Evolutionary conservation across 2,113 vertebrate genomes (phyloP).

Genomic region (Silurus asotus): DNA sequence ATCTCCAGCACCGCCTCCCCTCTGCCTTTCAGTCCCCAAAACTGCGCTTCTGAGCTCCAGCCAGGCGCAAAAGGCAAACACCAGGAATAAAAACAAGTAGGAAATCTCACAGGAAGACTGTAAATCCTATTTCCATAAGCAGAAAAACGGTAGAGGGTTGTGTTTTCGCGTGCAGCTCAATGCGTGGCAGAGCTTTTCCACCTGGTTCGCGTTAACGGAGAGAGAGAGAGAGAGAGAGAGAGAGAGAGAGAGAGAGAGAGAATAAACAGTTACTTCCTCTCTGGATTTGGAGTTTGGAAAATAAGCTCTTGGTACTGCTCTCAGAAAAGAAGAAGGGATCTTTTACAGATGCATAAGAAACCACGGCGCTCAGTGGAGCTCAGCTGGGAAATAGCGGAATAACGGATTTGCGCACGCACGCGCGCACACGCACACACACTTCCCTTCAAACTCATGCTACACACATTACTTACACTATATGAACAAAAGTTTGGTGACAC

Average conservation of each 20-base stretch:
- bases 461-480: too few species aligned
- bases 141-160: constrained; percentile 1
- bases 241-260: constrained; percentile 9
- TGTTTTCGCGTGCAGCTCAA: not conserved
- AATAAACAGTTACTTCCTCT: constrained; percentile 52
- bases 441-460: not conserved
- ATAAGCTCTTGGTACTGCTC: constrained; percentile 28
- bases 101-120: not conserved
- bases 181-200: not conserved
- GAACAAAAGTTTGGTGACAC: too few species aligned
- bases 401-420: not conserved
- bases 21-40: not conserved
- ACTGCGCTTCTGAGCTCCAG: constrained; percentile 7
- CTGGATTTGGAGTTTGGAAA: not conserved
- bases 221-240: constrained; percentile 39
- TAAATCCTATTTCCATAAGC: constrained; percentile 5
- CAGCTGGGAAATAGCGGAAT: not conserved
- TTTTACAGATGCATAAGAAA: not conserved
- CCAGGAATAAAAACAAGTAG: not conserved
- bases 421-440: not conserved
- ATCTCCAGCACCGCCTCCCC: not conserved
- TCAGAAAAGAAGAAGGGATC: not conserved
- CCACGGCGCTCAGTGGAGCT: not conserved
- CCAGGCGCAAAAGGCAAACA: not conserved
- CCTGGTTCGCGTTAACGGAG: constrained; percentile 17